Percentiles rank a stretch among this genome's conserved stretches.
Evolutionary conservation across 2,888 invertebrate species (phyloP).

Genomic region (Trichopoda pennipes): DNA sequence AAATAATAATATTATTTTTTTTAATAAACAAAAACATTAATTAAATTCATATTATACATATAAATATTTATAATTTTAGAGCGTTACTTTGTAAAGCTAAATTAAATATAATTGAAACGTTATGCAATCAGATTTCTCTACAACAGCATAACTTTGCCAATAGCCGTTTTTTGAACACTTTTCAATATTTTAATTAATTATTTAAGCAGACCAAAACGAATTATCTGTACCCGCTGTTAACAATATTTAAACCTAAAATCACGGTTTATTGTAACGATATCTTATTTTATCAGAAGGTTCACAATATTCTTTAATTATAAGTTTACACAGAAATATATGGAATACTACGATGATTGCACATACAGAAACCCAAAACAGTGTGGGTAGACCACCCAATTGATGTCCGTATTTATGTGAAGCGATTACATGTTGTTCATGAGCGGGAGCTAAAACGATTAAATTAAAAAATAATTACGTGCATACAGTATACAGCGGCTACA

Average conservation of each 20-base stretch:
- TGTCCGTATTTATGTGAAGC: conserved; percentile 95
- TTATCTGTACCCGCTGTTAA: too few relatives aligned
- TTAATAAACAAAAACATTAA: conserved; percentile 26
- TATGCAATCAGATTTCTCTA: conserved; percentile 21
- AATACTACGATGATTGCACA: conserved; percentile 93
- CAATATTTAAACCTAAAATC: conserved; percentile 78
- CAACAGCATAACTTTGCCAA: conserved; percentile 24
- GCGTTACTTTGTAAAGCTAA: conserved; percentile 59
- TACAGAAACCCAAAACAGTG: conserved; percentile 95
- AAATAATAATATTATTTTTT: conserved; percentile 39
- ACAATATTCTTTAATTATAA: conserved; percentile 95
- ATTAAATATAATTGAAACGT: conserved; percentile 33
- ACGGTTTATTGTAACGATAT: conserved; percentile 87
- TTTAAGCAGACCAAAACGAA: too few relatives aligned
- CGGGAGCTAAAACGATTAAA: conserved; percentile 84
- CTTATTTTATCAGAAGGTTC: conserved; percentile 86
- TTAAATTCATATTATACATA: conserved; percentile 27
- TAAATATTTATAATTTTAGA: conserved; percentile 22
- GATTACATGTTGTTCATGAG: conserved; percentile 94
- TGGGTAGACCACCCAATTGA: conserved; percentile 93
- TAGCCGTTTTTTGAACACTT: conserved; percentile 17
- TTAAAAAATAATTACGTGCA: not conserved
- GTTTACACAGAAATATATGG: conserved; percentile 94
- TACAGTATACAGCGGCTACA: too few relatives aligned
- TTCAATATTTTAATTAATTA: too few relatives aligned